Percentiles rank a stretch among this genome's conserved stretches.
These are phyloP conservation scores for Oscheius sp. DNA, from an alignment of 1,140 invertebrate species.

Conservation along the genomic window DNA sequence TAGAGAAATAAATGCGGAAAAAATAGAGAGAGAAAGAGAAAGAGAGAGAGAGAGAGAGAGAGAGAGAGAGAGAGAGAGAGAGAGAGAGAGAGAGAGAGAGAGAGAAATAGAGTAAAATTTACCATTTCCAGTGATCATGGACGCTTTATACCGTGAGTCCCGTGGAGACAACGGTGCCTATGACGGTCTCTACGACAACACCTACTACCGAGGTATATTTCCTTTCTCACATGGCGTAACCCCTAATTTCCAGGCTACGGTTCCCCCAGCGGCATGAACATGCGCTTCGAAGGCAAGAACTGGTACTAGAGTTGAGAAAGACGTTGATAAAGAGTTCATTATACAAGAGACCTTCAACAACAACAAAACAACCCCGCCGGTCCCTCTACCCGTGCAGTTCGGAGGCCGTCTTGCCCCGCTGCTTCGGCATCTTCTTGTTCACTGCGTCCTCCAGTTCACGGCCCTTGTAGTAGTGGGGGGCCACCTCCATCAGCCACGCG, in stretches of 20 bases:
- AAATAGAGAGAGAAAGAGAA: too few relatives aligned
- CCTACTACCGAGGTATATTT: slow-evolving; percentile 15
- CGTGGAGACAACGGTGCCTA: slow-evolving; percentile 12
- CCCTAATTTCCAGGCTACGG: neutral
- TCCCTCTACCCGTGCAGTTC: slow-evolving; percentile 55
- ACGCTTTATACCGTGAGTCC: neutral
- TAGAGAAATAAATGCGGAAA: too few relatives aligned
- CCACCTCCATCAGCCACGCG: slow-evolving; percentile 92
- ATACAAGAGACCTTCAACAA: neutral
- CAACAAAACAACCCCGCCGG: neutral
- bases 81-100: too few relatives aligned
- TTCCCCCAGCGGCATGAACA: slow-evolving; percentile 2
- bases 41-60: too few relatives aligned
- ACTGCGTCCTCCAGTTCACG: slow-evolving; percentile 90
- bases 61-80: too few relatives aligned
- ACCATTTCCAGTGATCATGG: too few relatives aligned
- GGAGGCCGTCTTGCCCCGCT: slow-evolving; percentile 69
- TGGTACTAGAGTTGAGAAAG: neutral
- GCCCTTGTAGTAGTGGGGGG: slow-evolving; percentile 93
- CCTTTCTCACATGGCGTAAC: neutral
- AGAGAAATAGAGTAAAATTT: too few relatives aligned
- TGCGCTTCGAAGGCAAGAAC: slow-evolving; percentile 16
- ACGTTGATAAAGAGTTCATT: neutral
- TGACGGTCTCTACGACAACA: slow-evolving; percentile 24
- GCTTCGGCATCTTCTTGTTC: slow-evolving; percentile 93